Conservation (phyloP, 2,888 invertebrate species). For the Caenorhabditis zanzibari region DNA sequence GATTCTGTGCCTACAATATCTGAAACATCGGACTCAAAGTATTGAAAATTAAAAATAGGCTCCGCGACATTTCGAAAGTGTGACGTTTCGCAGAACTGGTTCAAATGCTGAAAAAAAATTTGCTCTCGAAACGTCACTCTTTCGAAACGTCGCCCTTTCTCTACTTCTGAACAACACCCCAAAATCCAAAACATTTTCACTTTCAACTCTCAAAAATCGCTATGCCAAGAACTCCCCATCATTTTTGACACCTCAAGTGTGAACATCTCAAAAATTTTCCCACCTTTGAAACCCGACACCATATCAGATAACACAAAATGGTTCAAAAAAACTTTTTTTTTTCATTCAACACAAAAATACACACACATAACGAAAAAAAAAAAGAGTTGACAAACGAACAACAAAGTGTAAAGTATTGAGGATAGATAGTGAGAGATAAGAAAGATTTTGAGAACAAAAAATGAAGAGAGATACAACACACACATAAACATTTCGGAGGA, state of each 20-base stretch:
- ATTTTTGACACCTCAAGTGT: conserved; percentile 16
- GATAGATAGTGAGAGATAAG: background rate
- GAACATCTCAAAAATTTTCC: background rate
- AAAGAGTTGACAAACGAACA: conserved; percentile 1
- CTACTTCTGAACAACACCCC: too few relatives aligned
- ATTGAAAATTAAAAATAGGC: too few relatives aligned
- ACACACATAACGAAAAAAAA: background rate
- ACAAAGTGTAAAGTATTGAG: conserved; percentile 5
- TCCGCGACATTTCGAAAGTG: too few relatives aligned
- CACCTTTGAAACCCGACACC: background rate
- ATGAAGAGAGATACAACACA: conserved; percentile 39
- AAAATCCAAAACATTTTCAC: too few relatives aligned
- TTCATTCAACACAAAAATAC: background rate
- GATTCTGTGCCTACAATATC: too few relatives aligned
- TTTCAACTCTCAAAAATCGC: background rate
- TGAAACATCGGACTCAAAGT: too few relatives aligned
- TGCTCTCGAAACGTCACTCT: too few relatives aligned
- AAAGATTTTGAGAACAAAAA: background rate
- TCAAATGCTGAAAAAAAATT: too few relatives aligned
- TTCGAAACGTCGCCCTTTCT: too few relatives aligned
- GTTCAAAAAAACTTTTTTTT: background rate
- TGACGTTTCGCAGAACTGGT: too few relatives aligned
- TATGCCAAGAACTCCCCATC: too few relatives aligned
- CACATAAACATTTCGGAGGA: conserved; percentile 40
- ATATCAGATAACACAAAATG: conserved; percentile 19